Percentiles rank a stretch among this genome's conserved stretches.
phyloP scores from a whole-genome alignment of 2,113 vertebrate species.

The Butastur rufipennis region DNA sequence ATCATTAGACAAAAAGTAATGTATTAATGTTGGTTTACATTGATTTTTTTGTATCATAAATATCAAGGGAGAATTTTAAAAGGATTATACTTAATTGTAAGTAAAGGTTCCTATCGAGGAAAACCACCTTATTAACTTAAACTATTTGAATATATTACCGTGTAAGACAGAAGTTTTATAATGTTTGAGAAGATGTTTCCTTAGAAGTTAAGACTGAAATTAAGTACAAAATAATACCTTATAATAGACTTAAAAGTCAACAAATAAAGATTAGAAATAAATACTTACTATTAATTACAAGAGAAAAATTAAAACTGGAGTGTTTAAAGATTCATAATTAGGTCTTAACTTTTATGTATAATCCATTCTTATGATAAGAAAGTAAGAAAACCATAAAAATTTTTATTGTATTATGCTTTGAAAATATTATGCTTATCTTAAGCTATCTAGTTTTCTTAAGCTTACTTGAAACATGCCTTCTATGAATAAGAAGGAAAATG shows the following conservation, averaged over 20 bases:
- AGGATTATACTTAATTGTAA: not conserved
- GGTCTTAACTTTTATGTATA: not conserved
- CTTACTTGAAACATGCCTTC: not conserved
- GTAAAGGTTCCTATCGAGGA: not conserved
- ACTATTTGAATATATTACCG: not conserved
- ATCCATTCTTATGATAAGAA: not conserved
- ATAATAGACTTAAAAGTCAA: not conserved
- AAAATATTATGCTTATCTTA: not conserved
- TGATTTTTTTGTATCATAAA: not conserved
- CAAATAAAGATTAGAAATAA: not conserved
- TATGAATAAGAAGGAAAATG: not conserved
- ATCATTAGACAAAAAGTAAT: not conserved
- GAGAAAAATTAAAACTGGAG: not conserved
- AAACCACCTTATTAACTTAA: not conserved
- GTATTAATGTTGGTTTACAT: not conserved
- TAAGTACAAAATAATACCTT: not conserved
- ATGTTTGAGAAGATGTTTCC: not conserved
- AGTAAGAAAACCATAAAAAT: not conserved
- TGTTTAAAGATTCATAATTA: not conserved
- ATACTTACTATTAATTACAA: not conserved
- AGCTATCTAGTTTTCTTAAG: not conserved
- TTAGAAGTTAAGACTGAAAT: not conserved
- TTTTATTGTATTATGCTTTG: not conserved
- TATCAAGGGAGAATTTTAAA: not conserved
- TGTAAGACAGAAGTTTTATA: not conserved